phyloP scores from a whole-genome alignment of 2,113 vertebrate genomes.

The Brachypodius melanocephalos region DNA sequence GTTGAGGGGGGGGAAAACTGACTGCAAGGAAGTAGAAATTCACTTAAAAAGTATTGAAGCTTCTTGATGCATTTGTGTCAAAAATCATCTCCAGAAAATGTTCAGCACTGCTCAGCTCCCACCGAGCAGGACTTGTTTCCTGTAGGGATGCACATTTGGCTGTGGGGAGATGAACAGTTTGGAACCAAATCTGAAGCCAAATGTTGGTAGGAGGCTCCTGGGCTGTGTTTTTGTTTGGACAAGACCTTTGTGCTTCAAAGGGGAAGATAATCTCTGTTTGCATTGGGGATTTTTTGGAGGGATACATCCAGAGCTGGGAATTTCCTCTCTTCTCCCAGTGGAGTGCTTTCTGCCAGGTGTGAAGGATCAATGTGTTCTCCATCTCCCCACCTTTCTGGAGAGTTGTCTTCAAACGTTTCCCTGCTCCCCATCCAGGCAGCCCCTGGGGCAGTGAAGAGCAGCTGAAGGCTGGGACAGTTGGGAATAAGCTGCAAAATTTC shows the following conservation, averaged over 20 bases:
- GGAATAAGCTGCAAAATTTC: background rate
- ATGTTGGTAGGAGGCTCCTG: background rate
- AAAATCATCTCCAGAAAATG: background rate
- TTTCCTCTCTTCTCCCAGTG: background rate
- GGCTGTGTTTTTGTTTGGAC: background rate
- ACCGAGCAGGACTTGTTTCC: background rate
- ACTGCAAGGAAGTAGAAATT: background rate
- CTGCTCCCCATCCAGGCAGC: background rate
- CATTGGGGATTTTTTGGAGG: background rate
- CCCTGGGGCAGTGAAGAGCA: background rate
- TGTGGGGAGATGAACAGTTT: background rate
- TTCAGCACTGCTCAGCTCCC: background rate
- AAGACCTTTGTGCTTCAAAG: background rate
- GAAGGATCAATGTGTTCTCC: background rate
- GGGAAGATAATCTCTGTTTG: background rate
- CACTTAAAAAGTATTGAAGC: background rate
- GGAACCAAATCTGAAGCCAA: background rate
- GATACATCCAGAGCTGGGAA: background rate
- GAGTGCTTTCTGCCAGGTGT: background rate
- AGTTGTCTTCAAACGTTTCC: background rate
- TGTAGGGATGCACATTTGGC: background rate
- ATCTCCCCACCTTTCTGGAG: background rate
- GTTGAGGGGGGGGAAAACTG: accelerated
- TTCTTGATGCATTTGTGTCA: background rate
- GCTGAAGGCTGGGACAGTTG: background rate